phyloP scores from a whole-genome alignment of 2,797 vertebrate genomes.

The Avahi laniger region DNA sequence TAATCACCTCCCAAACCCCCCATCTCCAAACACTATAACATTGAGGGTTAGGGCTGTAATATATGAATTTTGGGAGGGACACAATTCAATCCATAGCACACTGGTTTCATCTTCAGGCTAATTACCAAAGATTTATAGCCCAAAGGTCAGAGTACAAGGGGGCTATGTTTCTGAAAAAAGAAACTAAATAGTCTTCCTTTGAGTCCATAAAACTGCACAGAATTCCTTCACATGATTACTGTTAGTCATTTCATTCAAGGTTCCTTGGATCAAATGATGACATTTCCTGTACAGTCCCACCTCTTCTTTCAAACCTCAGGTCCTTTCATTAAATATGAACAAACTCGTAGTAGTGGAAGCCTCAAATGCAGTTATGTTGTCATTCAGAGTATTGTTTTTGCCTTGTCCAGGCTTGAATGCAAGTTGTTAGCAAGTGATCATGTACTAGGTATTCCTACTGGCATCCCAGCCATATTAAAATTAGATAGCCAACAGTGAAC shows the following conservation, averaged over 20 bases:
- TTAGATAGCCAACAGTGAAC: neutral
- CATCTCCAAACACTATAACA: neutral
- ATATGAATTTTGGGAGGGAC: neutral
- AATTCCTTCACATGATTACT: neutral
- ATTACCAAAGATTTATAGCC: neutral
- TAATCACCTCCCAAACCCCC: neutral
- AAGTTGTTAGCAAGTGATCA: neutral
- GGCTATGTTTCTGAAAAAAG: neutral
- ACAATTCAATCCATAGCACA: neutral
- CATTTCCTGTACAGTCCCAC: neutral
- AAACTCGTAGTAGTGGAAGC: neutral
- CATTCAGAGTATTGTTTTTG: neutral
- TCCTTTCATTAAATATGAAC: constrained; percentile 2
- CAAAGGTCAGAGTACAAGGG: neutral
- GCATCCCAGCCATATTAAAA: neutral
- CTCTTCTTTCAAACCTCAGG: constrained; percentile 18
- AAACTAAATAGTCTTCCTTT: neutral
- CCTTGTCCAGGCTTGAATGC: neutral
- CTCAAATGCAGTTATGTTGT: neutral
- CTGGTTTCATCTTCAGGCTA: neutral
- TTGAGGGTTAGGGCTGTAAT: neutral
- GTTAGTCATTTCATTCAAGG: neutral
- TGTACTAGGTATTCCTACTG: neutral
- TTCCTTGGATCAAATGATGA: neutral
- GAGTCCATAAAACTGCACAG: neutral